Evolutionary conservation across 2,888 invertebrate genomes (phyloP), one percentile per base, ranked within the genome.

Genomic region (Oscheius myriophilus): DNA sequence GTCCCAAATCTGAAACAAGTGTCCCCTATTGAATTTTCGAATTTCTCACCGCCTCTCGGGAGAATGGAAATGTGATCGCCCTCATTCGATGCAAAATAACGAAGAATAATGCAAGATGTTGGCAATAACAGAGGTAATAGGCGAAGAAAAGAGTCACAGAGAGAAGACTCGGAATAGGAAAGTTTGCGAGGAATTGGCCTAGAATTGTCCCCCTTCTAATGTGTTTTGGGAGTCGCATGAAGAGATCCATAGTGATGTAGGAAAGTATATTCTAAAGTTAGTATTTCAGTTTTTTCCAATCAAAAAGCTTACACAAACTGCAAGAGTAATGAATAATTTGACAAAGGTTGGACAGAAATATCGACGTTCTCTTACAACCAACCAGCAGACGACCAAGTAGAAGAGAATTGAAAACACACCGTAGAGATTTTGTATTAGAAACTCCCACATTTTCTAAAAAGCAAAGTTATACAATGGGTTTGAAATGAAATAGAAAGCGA

Each of bases 1-100:
- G 33, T 67, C 67, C 59, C 59, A 67, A 23, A 67, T 45, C 67
- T 67, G 59, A 65, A 54, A 16, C 9, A 23, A 9, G 7, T 58
- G 23, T 39, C 7, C 11, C 16, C 16, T 53, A 18, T 25, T 12
- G 26, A 41, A 21, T n/a, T 41, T 61, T 26, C n/a, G 46, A 26
- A 46, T 49, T 46, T 45, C 61, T 52, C 21, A 67, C 67, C 26
- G 67, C 61, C 41, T 67, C 67, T 39, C 61, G 21, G 42, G 62
- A 62, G 59, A 67, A 61, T 2, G 67, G 67, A 49, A 33, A 67
- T 9, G 67, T 53, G 16, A 67, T 67, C 11, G 67, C n/a, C 26
- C 67, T 45, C 53, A 67, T 46, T 26, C 67, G 23, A 59, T 67
- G 18, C 26, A 67, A 39, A 41, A 67, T 61, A 14, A 53, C 23